These are phyloP conservation scores for Geopemphigus sp. DNA, from an alignment of 1,140 invertebrate species.

Conservation along the genomic window DNA sequence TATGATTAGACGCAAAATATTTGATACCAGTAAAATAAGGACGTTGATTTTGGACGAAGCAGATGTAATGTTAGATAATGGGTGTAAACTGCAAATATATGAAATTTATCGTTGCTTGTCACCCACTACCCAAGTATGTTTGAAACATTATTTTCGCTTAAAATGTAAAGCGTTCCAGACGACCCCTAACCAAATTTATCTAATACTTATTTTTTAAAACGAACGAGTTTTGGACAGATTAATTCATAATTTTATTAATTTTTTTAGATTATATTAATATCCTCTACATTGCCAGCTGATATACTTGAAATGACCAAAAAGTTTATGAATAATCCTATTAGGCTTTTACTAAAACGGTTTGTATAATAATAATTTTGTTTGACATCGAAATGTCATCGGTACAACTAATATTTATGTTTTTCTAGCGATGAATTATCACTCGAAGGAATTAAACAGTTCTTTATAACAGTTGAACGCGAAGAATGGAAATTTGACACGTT, in stretches of 20 bases:
- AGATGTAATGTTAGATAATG: constrained; percentile 99
- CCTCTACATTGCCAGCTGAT: constrained; percentile 97
- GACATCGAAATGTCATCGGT: too few species aligned
- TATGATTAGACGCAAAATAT: constrained; percentile 93
- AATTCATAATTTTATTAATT: too few species aligned
- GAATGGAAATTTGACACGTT: constrained; percentile 99
- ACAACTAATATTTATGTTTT: constrained; percentile 51
- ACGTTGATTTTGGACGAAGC: constrained; percentile 98
- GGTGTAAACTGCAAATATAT: constrained; percentile 99
- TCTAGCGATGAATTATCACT: constrained; percentile 97
- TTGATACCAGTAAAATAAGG: constrained; percentile 95
- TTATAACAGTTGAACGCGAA: constrained; percentile 97
- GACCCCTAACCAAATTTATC: too few species aligned
- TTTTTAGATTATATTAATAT: constrained; percentile 81
- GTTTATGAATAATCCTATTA: constrained; percentile 99
- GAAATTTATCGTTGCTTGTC: constrained; percentile 98
- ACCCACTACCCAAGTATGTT: constrained; percentile 82
- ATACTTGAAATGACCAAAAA: constrained; percentile 99
- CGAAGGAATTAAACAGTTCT: constrained; percentile 99
- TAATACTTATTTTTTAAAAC: too few species aligned
- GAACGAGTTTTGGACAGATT: too few species aligned
- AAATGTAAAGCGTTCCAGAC: too few species aligned
- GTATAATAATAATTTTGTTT: constrained; percentile 49
- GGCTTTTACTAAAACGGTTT: constrained; percentile 96
- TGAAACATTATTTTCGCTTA: too few species aligned